Evolutionary conservation across 2,888 invertebrate species (phyloP), one percentile per base, ranked within the genome.

Genomic region (Cephus pulcher): DNA sequence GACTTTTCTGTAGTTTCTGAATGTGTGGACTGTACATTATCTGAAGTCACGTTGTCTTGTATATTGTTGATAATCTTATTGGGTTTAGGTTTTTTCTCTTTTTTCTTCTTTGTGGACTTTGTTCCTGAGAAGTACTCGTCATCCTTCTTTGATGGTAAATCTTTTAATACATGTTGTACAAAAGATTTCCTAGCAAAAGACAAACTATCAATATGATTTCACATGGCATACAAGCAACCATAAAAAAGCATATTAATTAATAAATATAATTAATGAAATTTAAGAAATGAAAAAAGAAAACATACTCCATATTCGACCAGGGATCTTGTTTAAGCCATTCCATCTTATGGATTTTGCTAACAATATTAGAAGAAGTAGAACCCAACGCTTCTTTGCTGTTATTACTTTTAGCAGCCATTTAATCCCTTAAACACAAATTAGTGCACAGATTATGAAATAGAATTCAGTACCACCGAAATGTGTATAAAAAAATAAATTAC

Each of bases 281-380:
- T 23, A 37, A 73, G 23, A 73, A 35, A 12, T 30, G 37, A 56
- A n/a, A 40, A 75, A 35, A 68, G 33, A 32, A 9, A 81, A 80
- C 84, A 30, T 82, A 84, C 84, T 77, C 34, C 74, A 34, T 12
- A 12, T 34, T n/a, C n/a, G 77, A 12, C 6, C 56, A 34, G 81
- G 56, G 23, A 23, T 56, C 56, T 23, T 35, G 80, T 83, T 87
- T 88, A 76, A 88, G 84, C 88, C 88, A 89, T 73, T 82, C 79
- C 88, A 88, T 86, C 71, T 79, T 83, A 79, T 85, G 86, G 40
- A 88, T 75, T 79, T 85, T 86, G 78, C 76, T 79, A 74, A 87
- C 80, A 74, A 56, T 56, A 23, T 23, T 56, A 56, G 56, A 56
- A 56, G 56, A 56, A 56, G 23, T 56, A 56, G 23, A 23, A 56